Percentiles rank a stretch among this genome's conserved stretches.
Evolutionary conservation across 2,797 vertebrate genomes (phyloP).

Genomic region (Melanotaenia pygmaea): DNA sequence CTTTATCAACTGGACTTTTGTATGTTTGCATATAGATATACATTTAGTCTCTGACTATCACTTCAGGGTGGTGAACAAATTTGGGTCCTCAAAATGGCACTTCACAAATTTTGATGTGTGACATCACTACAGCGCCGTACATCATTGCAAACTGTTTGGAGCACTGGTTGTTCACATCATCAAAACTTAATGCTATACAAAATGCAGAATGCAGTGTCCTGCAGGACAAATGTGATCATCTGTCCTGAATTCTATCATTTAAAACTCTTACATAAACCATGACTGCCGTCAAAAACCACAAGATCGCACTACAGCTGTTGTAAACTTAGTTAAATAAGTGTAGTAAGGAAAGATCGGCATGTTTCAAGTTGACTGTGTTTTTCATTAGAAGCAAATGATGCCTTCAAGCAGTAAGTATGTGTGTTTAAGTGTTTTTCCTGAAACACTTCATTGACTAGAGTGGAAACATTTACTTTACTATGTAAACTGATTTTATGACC

Average conservation of each 20-base stretch:
- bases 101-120: too few relatives aligned
- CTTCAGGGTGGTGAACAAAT: too few relatives aligned
- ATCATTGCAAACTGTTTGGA: neutral
- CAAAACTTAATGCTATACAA: neutral
- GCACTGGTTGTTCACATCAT: neutral
- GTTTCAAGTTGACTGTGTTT: neutral
- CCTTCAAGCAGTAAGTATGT: neutral
- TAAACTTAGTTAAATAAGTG: neutral
- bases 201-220: neutral
- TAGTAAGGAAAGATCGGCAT: neutral
- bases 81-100: too few relatives aligned
- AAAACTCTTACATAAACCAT: neutral
- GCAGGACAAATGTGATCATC: neutral
- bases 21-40: neutral
- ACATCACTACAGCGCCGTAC: too few relatives aligned
- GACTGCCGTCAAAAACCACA: neutral
- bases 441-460: neutral
- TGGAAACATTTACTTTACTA: neutral
- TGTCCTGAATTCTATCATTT: neutral
- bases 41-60: neutral
- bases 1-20: neutral
- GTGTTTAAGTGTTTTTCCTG: neutral
- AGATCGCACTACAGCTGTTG: neutral
- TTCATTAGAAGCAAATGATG: neutral
- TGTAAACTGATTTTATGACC: neutral